These are phyloP conservation scores for Sycobia sp. DNA, from an alignment of 1,140 invertebrate genomes.

Conservation along the genomic window DNA sequence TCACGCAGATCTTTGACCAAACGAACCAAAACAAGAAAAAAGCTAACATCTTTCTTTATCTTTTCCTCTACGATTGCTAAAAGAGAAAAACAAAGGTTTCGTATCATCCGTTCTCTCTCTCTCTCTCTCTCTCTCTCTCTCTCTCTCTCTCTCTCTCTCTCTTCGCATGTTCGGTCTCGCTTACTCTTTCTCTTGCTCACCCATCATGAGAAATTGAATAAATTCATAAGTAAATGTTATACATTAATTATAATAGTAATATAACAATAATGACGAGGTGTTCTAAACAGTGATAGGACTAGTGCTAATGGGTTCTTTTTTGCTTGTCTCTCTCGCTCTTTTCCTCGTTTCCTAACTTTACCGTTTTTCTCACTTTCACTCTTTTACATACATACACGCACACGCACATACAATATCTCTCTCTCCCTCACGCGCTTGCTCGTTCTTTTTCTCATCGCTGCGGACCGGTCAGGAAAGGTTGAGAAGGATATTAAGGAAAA, in stretches of 20 bases:
- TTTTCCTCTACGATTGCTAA: neutral
- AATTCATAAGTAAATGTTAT: slow-evolving; percentile 34
- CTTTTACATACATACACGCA: neutral
- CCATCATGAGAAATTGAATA: slow-evolving; percentile 29
- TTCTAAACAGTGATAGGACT: slow-evolving; percentile 63
- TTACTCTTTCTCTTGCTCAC: neutral
- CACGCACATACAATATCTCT: neutral
- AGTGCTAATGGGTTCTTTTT: slow-evolving; percentile 53
- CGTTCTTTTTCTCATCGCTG: slow-evolving; percentile 19
- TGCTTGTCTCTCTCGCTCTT: slow-evolving; percentile 22
- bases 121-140: neutral
- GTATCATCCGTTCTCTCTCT: neutral
- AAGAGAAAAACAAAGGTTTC: slow-evolving; percentile 1
- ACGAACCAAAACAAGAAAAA: slow-evolving; percentile 9
- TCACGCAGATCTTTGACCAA: neutral
- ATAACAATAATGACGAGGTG: slow-evolving; percentile 60
- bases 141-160: neutral
- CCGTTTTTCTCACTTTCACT: slow-evolving; percentile 4
- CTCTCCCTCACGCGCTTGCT: neutral
- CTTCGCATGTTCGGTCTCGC: too few species aligned
- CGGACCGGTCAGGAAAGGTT: slow-evolving; percentile 1
- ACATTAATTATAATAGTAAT: slow-evolving; percentile 39
- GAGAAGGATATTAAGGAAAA: neutral
- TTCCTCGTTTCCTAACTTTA: neutral
- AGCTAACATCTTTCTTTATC: neutral